Percentiles rank a stretch among this genome's conserved stretches.
Conservation (phyloP, 2,888 invertebrate genomes). For the Drosophila borborema region DNA sequence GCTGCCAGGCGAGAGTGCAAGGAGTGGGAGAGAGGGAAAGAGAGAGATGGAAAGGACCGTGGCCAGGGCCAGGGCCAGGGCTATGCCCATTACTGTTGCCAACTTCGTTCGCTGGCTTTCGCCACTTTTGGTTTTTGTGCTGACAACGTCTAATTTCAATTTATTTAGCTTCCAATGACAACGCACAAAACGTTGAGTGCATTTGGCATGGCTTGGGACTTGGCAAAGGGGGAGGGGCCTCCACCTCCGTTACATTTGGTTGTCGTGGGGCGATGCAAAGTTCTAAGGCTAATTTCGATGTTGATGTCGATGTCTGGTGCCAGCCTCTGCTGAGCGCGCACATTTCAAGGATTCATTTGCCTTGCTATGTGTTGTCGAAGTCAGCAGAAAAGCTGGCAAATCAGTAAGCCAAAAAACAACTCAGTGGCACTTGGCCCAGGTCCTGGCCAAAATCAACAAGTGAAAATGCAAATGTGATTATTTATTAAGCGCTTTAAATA, state of each 20-base stretch:
- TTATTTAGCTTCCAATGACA: conserved; percentile 77
- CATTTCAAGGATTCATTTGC: conserved; percentile 44
- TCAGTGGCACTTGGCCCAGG: conserved; percentile 24
- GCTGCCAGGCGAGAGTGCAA: background rate
- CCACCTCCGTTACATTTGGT: background rate
- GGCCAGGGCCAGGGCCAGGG: conserved; percentile 5
- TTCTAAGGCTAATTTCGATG: conserved; percentile 53
- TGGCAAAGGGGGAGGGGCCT: too few species aligned
- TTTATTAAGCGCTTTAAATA: conserved; percentile 78
- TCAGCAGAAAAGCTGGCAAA: conserved; percentile 48
- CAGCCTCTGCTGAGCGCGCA: conserved; percentile 51
- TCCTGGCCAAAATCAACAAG: conserved; percentile 74
- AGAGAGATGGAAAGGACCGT: background rate
- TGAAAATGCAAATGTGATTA: conserved; percentile 82
- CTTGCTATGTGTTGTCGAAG: conserved; percentile 21
- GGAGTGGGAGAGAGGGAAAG: background rate
- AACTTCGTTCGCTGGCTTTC: conserved; percentile 25
- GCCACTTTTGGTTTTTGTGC: conserved; percentile 68
- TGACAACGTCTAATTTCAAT: conserved; percentile 78
- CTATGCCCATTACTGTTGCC: conserved; percentile 1
- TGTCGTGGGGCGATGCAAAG: background rate
- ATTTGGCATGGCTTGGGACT: conserved; percentile 16
- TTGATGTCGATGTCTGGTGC: conserved; percentile 49
- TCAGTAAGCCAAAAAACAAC: conserved; percentile 27
- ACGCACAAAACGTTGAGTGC: conserved; percentile 70